Percentiles rank a stretch among this genome's conserved stretches.
Evolutionary conservation across 2,113 vertebrate species (phyloP).

Genomic region (Numenius arquata): DNA sequence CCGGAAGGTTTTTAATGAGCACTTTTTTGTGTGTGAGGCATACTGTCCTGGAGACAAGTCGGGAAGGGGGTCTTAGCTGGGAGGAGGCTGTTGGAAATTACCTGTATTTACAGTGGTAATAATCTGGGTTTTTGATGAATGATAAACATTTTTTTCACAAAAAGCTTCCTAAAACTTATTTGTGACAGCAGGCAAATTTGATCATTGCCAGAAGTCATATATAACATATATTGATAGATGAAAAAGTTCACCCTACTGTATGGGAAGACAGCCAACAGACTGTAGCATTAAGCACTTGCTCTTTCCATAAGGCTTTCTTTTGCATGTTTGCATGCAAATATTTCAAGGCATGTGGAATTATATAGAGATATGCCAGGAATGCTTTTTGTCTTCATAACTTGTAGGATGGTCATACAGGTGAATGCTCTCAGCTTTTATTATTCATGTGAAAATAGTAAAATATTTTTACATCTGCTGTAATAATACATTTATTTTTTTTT

Average conservation of each 20-base stretch:
- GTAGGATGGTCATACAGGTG: background rate
- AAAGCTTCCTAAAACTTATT: background rate
- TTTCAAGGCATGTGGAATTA: background rate
- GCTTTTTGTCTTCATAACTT: background rate
- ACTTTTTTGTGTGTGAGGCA: background rate
- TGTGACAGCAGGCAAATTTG: background rate
- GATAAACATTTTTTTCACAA: background rate
- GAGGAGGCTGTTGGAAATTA: background rate
- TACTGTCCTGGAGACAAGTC: background rate
- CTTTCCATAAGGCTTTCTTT: background rate
- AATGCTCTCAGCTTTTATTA: background rate
- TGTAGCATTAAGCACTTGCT: background rate
- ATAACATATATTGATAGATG: background rate
- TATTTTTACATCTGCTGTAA: background rate
- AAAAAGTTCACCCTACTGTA: background rate
- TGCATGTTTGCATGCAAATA: background rate
- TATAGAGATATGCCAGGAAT: background rate
- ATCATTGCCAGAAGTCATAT: background rate
- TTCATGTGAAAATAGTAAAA: background rate
- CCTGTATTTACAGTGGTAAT: background rate
- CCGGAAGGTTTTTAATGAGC: background rate
- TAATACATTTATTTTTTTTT: background rate
- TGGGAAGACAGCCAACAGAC: background rate
- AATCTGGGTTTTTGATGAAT: background rate
- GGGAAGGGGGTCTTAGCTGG: accelerated